Base-by-base conservation (phyloP, 2,888 invertebrate genomes). In the Campoplex capitator region DNA sequence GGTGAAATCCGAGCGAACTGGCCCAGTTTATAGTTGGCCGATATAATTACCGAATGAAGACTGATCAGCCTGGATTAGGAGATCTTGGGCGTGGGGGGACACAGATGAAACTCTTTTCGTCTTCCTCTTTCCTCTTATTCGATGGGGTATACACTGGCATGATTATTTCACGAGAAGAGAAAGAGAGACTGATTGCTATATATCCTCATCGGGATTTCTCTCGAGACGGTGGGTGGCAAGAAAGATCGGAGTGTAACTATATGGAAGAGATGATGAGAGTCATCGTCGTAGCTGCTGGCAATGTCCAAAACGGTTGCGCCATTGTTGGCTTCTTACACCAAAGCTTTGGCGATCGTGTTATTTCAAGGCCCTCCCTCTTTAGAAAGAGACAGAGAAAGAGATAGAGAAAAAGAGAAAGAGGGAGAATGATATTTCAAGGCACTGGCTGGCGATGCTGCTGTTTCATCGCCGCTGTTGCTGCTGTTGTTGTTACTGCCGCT, bases 221-320 rank as follows among this genome's bases (percentile, higher is more conserved):
- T 23, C 54, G 73, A 67, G 84, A 73, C 84, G 84, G 84, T 86
- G 86, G 86, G 86, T 86, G 86, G 86, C 77, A 81, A 58, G 68
- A 73, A 73, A 81, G 65, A 77, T 65, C 42, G 32, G 28, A 42
- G 77, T 74, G 73, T 81, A 32, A 65, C 73, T 74, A 51, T 65
- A 51, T 74, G 62, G 16, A 23, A 54, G 54, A 77, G 73, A 86
- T 74, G 80, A 77, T 54, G 77, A 84, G 86, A 86, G 86, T 86
- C 86, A 86, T 86, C 84, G 83, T 70, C 67, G 86, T 83, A 48
- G 86, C 77, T 80, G 56, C 86, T 56, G 73, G 80, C 77, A 78
- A 73, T 77, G 76, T 84, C 80, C 76, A 81, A 77, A 77, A 84
- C 75, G 79, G 84, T 86, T 84, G 84, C 86, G 83, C 80, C 86